Conservation (phyloP, 1,140 invertebrate genomes). For the Cydia splendana region DNA sequence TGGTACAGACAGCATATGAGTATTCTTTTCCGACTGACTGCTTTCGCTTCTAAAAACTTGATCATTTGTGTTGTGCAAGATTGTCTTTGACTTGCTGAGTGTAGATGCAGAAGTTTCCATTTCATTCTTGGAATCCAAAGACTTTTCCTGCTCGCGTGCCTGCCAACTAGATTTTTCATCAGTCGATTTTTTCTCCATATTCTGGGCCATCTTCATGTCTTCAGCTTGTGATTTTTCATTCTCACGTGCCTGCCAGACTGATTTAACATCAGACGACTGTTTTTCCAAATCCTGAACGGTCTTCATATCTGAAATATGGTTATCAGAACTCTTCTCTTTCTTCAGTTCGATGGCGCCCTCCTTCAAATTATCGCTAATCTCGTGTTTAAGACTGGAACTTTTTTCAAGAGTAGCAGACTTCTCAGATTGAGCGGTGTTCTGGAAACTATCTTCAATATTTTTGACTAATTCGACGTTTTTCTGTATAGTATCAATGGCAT, state of each 20-base stretch:
- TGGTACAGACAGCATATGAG: not conserved
- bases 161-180: slow-evolving; percentile 4
- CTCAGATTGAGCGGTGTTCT: slow-evolving; percentile 35
- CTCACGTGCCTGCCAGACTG: not conserved
- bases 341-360: not conserved
- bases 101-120: slow-evolving; percentile 21
- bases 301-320: not conserved
- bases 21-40: not conserved
- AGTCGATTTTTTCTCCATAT: not conserved
- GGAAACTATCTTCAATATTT: slow-evolving; percentile 66
- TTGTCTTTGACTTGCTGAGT: slow-evolving; percentile 5
- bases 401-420: slow-evolving; percentile 14
- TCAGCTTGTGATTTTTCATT: not conserved
- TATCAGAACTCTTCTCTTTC: not conserved
- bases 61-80: not conserved
- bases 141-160: not conserved
- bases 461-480: slow-evolving; percentile 56
- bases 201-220: not conserved
- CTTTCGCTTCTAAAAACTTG: slow-evolving; percentile 4
- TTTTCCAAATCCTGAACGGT: not conserved
- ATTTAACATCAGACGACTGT: not conserved
- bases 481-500: slow-evolving; percentile 55
- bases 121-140: not conserved
- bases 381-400: slow-evolving; percentile 32
- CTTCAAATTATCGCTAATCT: not conserved